Base-by-base conservation (phyloP, 2,888 invertebrate species). In the Lycocerus yunnanus region DNA sequence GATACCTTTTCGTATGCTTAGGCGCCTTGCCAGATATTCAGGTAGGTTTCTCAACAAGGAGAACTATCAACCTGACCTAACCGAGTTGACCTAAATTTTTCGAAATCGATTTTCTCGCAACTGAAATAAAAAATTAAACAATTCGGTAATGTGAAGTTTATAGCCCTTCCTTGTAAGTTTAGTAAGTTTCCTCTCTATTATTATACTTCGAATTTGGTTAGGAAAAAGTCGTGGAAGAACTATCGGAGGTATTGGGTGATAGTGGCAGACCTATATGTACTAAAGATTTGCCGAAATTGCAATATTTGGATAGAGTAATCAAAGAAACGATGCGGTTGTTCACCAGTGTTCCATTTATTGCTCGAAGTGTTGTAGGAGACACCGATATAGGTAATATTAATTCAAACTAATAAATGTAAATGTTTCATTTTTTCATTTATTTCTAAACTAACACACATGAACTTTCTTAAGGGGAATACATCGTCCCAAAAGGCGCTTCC, bases 171-270 rank as follows among this genome's bases (percentile, higher is more conserved):
- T n/a, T n/a, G n/a, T n/a, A n/a, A n/a, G n/a, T n/a, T n/a, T n/a
- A n/a, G n/a, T n/a, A n/a, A n/a, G n/a, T n/a, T n/a, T n/a, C n/a
- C n/a, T n/a, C 20, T 20, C 59, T 60, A 10, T 11, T n/a, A n/a
- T n/a, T n/a, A n/a, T n/a, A n/a, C n/a, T n/a, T n/a, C n/a, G n/a
- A n/a, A 10, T 13, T 78, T 71, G 81, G 78, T 11, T 77, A 87
- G 85, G 83, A 83, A n/a, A 81, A 82, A 76, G 83, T 84, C 4
- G 77, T 80, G 24, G 81, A 84, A 73, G 87, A 87, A 80, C 70
- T 86, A 18, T 81, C 84, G 18, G 75, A 75, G 2, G 83, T 86
- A 24, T 85, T 86, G 66, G 81, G 82, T 20, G 83, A 80, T 1
- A 68, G 75, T 9, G 67, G 68, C 11, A 66, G 68, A n/a, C 71